phyloP scores from a whole-genome alignment of 2,888 invertebrate species.

The Papilio elwesi region DNA sequence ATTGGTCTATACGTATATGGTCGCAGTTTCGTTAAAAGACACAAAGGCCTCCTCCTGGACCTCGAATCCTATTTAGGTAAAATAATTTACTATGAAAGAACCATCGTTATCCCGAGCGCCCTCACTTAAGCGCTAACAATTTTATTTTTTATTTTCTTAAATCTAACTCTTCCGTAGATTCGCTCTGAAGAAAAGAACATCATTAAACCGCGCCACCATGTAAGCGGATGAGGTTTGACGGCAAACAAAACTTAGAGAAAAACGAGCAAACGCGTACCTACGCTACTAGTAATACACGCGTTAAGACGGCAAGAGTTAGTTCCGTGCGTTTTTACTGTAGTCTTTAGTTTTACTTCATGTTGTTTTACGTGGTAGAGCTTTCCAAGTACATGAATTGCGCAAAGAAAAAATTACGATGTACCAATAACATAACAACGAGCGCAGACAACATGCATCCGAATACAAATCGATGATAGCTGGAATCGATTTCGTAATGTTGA shows the following conservation, averaged over 20 bases:
- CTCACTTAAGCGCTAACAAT: neutral
- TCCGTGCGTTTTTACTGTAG: neutral
- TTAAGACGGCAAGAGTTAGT: neutral
- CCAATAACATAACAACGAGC: too few relatives aligned
- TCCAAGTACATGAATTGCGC: too few relatives aligned
- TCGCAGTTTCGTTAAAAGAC: neutral
- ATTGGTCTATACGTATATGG: too few relatives aligned
- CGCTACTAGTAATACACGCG: neutral
- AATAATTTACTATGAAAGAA: neutral
- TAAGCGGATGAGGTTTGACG: slow-evolving; percentile 42
- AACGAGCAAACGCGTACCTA: slow-evolving; percentile 42
- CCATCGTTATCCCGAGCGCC: neutral
- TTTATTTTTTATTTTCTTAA: slow-evolving; percentile 33
- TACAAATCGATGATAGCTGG: too few relatives aligned
- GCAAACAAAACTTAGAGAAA: slow-evolving; percentile 38
- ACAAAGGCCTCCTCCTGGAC: neutral
- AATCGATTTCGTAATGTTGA: too few relatives aligned
- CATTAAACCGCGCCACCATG: slow-evolving; percentile 46
- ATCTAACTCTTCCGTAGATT: slow-evolving; percentile 42
- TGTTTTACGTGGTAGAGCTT: neutral
- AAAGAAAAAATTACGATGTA: too few relatives aligned
- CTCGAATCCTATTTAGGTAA: neutral
- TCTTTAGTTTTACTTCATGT: neutral
- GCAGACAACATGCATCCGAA: too few relatives aligned
- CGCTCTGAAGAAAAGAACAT: slow-evolving; percentile 49